Evolutionary conservation across 1,140 invertebrate species (phyloP), one percentile per base, ranked within the genome.

Genomic region (Tetramorium simillimum): DNA sequence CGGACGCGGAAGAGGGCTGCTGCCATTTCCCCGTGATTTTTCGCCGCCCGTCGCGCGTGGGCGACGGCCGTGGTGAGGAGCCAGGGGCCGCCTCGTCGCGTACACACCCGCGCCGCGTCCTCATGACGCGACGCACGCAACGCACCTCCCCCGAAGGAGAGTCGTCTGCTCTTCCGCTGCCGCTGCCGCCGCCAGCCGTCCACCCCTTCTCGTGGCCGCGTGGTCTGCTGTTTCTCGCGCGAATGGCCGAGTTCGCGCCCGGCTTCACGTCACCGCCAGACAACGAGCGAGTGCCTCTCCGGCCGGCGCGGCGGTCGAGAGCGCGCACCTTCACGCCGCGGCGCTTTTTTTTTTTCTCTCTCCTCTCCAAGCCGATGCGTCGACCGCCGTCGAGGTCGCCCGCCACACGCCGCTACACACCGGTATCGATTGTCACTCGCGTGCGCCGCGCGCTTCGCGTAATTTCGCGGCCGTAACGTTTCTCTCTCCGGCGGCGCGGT

Each of bases 11-110:
- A 82, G 49, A 76, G 87, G 85, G 94, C 92, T 94, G 94, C 92
- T 94, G 95, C 95, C 95, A 96, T 96, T 95, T 95, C 95, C 95
- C 95, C 92, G 92, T 91, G 90, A 92, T 91, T 91, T 92, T 86
- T 92, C 92, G 89, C 90, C 86, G 58, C 33, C 72, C 56, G 77
- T 70, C 73, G 73, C 40, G 67, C 86, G 67, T 46, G 21, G 18
- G 40, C 28, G 56, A 63, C 78, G 37, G 43, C 24, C 75, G 88
- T 51, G 56, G 14, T 12, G 40, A 37, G 37, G 16, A 73, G 10
- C n/a, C 14, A 46, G 33, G 21, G 16, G n/a, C 33, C 28, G n/a
- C 40, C 21, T 75, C 69, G 40, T 75, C 56, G 75, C 58, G 56
- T 21, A 51, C 58, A 56, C 63, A 24, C 53, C 16, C 56, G 21